Percentiles rank a stretch among this genome's conserved stretches.
Conservation (phyloP, 1,140 invertebrate genomes). For the Drosophila hydei region DNA sequence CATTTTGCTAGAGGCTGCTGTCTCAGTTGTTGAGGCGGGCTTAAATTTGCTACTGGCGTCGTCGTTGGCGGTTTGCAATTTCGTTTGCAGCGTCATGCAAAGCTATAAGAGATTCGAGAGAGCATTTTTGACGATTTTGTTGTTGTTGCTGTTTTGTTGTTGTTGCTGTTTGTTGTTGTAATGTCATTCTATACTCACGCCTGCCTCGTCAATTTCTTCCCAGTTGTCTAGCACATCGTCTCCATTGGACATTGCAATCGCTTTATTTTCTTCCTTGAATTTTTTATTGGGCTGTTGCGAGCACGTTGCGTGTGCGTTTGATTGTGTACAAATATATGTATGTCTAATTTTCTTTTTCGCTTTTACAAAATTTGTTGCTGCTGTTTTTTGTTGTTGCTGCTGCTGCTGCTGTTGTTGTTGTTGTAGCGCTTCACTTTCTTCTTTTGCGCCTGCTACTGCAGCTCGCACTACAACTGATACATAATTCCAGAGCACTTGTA, state of each 20-base stretch:
- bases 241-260: slow-evolving; percentile 84
- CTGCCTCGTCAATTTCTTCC: slow-evolving; percentile 92
- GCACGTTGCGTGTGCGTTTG: slow-evolving; percentile 59
- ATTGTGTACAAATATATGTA: slow-evolving; percentile 31
- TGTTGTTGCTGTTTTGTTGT: slow-evolving; percentile 1
- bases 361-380: slow-evolving; percentile 40
- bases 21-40: slow-evolving; percentile 17
- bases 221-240: slow-evolving; percentile 90
- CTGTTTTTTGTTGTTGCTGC: slow-evolving; percentile 18
- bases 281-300: slow-evolving; percentile 24
- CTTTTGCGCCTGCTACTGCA: slow-evolving; percentile 76
- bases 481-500: slow-evolving; percentile 71
- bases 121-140: slow-evolving; percentile 16
- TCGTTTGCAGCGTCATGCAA: slow-evolving; percentile 71
- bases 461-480: slow-evolving; percentile 77
- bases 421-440: slow-evolving; percentile 68
- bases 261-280: slow-evolving; percentile 12
- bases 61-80: slow-evolving; percentile 50
- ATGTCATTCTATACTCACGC: slow-evolving; percentile 84
- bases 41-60: slow-evolving; percentile 28
- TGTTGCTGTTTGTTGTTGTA: slow-evolving; percentile 5
- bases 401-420: slow-evolving; percentile 20
- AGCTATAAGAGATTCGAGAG: slow-evolving; percentile 44
- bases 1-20: slow-evolving; percentile 72
- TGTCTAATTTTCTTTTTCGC: slow-evolving; percentile 35